A percentile compares a stretch with the other conserved stretches of the same genome.
These are phyloP conservation scores for Tortricodes alternella DNA, from an alignment of 2,888 invertebrate species.

Conservation along the genomic window DNA sequence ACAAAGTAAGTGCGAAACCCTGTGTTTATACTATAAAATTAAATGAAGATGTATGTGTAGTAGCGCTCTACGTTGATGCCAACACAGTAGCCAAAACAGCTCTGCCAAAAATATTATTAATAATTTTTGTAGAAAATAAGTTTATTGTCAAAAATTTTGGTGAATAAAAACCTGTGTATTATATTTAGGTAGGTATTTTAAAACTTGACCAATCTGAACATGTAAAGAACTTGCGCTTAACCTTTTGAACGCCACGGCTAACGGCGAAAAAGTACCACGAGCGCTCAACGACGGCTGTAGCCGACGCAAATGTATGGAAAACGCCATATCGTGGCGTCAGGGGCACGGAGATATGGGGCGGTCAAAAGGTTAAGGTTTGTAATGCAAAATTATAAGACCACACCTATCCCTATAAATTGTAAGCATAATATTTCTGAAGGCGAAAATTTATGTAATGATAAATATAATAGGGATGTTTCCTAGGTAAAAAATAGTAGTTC, in stretches of 20 bases:
- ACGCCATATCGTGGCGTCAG: too few species aligned
- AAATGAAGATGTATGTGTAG: background rate
- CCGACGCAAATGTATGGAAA: too few species aligned
- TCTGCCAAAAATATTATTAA: background rate
- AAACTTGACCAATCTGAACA: background rate
- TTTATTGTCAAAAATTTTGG: background rate
- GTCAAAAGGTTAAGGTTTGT: too few species aligned
- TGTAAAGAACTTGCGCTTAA: background rate
- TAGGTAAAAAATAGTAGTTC: too few species aligned
- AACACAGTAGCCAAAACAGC: background rate
- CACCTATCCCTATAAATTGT: too few species aligned
- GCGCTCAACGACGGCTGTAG: too few species aligned
- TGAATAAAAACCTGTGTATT: background rate
- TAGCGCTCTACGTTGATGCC: background rate
- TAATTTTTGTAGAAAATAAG: background rate
- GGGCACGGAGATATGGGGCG: too few species aligned
- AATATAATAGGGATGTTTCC: too few species aligned
- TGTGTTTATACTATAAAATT: background rate
- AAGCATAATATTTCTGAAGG: too few species aligned
- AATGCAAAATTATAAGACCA: slow-evolving; percentile 30
- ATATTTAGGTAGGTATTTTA: background rate
- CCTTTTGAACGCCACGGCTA: too few species aligned
- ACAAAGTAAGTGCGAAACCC: slow-evolving; percentile 1
- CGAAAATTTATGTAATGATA: too few species aligned
- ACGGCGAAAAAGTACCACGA: too few species aligned